Evolutionary conservation across 1,140 invertebrate species (phyloP), one percentile per base, ranked within the genome.

Genomic region (Drosophila ercepeae): DNA sequence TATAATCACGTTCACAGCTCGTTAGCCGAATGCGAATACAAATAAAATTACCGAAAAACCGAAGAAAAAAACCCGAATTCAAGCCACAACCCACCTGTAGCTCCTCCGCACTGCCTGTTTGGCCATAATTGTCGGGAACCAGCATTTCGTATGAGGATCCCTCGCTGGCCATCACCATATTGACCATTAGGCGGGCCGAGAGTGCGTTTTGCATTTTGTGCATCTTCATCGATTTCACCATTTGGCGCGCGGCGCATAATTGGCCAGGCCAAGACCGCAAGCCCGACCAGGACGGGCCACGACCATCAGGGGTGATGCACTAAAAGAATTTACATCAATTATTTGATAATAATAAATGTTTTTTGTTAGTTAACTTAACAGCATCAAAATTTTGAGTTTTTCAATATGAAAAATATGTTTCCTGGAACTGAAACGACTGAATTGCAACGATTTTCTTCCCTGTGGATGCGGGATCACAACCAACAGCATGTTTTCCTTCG

Each of bases 171-270:
- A 82, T 67, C 78, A 54, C 61, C 81, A 76, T 81, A 86, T 88
- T 86, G 81, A 88, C 76, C 76, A 86, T 86, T 88, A 86, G 78
- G 51, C 78, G 51, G 70, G 51, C 69, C 50, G 71, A 73, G 81
- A 81, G 79, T 86, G 81, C 76, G 81, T 86, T 73, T 86, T 86
- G 81, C 82, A 86, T 86, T 86, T 73, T 86, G 82, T 86, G 81
- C 81, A 86, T 86, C 81, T 86, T 86, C 81, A 86, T 86, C 81
- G 81, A 86, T 86, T 86, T 86, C 81, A 86, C 81, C 82, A 86
- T 79, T 86, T 88, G 76, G 72, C 76, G 81, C 82, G 81, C 76
- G 67, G 76, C 57, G 63, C 81, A 86, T 86, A 86, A 86, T 86
- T 86, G 81, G 81, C 73, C 82, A 59, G 59, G 58, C 72, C 72